A percentile compares a stretch with the other conserved stretches of the same genome.
These are phyloP conservation scores for Pyrgus malvae DNA, from an alignment of 2,888 invertebrate species.

Conservation along the genomic window DNA sequence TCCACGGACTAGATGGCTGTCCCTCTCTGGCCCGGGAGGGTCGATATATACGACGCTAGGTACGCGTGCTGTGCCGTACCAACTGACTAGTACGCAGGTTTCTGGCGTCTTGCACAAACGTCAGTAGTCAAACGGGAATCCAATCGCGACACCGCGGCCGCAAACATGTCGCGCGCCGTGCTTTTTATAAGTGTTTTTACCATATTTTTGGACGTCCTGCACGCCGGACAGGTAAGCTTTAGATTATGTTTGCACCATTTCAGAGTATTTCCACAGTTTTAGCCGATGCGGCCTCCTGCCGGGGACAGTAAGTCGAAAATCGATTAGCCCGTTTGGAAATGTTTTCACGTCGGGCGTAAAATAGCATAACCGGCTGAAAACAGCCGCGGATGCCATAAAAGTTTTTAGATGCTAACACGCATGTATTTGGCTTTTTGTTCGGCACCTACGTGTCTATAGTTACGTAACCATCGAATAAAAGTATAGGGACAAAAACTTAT, in stretches of 20 bases:
- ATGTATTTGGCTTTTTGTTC: conserved; percentile 44
- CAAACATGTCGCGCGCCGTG: conserved; percentile 84
- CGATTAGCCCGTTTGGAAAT: conserved; percentile 71
- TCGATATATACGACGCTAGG: conserved; percentile 79
- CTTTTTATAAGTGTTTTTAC: conserved; percentile 83
- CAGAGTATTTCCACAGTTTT: conserved; percentile 33
- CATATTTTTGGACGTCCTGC: conserved; percentile 81
- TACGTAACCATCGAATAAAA: conserved; percentile 51
- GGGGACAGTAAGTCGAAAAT: conserved; percentile 65
- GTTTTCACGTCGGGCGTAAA: conserved; percentile 72
- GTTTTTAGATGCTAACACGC: conserved; percentile 47
- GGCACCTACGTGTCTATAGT: conserved; percentile 39
- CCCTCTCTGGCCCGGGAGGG: conserved; percentile 68
- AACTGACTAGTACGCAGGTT: conserved; percentile 75
- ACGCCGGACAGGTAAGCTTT: conserved; percentile 79
- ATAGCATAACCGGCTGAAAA: conserved; percentile 64
- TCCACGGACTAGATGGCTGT: conserved; percentile 37
- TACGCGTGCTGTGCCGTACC: conserved; percentile 71
- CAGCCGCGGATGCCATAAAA: conserved; percentile 62
- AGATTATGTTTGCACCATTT: conserved; percentile 33
- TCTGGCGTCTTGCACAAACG: conserved; percentile 68
- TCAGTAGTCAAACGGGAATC: conserved; percentile 57
- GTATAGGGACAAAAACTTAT: not conserved
- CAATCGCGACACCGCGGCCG: conserved; percentile 68
- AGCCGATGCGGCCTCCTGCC: conserved; percentile 38